A percentile compares a stretch with the other conserved stretches of the same genome.
Conservation (phyloP, 2,113 vertebrate species). For the Peromyscus leucopus region DNA sequence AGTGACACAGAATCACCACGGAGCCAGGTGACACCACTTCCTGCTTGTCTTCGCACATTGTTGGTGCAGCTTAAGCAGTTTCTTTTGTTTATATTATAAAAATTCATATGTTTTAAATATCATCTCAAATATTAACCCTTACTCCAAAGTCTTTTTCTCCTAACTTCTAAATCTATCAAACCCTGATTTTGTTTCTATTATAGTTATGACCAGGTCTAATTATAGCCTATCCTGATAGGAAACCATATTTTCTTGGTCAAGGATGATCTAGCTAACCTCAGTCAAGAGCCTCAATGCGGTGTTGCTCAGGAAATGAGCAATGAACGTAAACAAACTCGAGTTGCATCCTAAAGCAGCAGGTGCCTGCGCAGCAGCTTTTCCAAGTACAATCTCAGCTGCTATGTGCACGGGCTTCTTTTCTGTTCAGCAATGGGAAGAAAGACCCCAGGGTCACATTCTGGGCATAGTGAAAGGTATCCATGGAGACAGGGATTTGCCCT, state of each 20-base stretch:
- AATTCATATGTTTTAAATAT: neutral
- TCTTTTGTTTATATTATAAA: neutral
- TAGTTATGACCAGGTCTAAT: neutral
- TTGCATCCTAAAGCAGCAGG: neutral
- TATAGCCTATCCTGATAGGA: constrained; percentile 15
- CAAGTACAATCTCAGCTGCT: neutral
- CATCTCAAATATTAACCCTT: constrained; percentile 1
- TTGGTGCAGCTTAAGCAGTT: neutral
- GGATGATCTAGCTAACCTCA: neutral
- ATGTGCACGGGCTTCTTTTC: neutral
- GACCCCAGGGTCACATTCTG: constrained; percentile 14
- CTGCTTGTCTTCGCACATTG: neutral
- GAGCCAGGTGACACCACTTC: accelerated
- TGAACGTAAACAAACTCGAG: neutral
- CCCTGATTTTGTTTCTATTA: neutral
- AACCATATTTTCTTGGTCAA: neutral
- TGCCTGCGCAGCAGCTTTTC: neutral
- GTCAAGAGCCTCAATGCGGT: neutral
- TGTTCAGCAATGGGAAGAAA: neutral
- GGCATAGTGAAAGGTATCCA: constrained; percentile 23
- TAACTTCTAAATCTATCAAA: constrained; percentile 17
- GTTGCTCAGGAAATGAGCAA: neutral
- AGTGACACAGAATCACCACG: neutral
- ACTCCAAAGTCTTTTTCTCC: neutral
- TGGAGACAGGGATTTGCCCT: constrained; percentile 30